Base-by-base conservation (phyloP, 2,888 invertebrate genomes). In the Tortrix viridana region DNA sequence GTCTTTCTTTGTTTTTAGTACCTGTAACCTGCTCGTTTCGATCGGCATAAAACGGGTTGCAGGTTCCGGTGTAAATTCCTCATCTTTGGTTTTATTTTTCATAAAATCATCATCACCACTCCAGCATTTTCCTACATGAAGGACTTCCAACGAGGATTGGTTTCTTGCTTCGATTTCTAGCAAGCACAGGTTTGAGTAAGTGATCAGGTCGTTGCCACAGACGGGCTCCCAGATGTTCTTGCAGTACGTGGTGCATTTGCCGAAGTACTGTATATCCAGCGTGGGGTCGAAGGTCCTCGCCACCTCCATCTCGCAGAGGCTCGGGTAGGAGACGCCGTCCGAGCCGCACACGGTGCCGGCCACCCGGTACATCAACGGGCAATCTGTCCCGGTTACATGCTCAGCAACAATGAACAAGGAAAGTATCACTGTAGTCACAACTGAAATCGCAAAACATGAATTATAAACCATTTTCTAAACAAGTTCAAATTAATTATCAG, bases 291-390 rank as follows among this genome's bases (percentile, higher is more conserved):
- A 4, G 2, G 65, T 48, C 56, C 71, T 69, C 19, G 72, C 67
- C 3, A 55, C 53, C 62, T 74, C 74, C 43, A 74, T 56, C 43
- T 74, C 72, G 55, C 75, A 74, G 54, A 72, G 64, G 3, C 65
- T 66, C 0, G 67, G 50, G 22, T 74, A 74, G 5, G 72, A 72
- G 9, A 67, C n/a, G 9, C 69, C 69, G 26, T 74, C 67, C 3
- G 72, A 70, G 0, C 75, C 75, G 43, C 74, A 74, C 1, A 74
- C 67, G 1, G 68, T 32, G 2, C 50, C 50, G 64, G 5, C 43
- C 14, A 16, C 9, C 43, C 43, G 37, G 18, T 43, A 53, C 38
- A 41, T 53, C 41, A 37, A 22, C 16, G 41, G 38, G 41, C 53
- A 53, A n/a, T 23, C 20, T 18, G 0, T n/a, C 38, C 18, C 44